Conservation (phyloP, 2,797 vertebrate genomes). For the Darevskia mixta region DNA sequence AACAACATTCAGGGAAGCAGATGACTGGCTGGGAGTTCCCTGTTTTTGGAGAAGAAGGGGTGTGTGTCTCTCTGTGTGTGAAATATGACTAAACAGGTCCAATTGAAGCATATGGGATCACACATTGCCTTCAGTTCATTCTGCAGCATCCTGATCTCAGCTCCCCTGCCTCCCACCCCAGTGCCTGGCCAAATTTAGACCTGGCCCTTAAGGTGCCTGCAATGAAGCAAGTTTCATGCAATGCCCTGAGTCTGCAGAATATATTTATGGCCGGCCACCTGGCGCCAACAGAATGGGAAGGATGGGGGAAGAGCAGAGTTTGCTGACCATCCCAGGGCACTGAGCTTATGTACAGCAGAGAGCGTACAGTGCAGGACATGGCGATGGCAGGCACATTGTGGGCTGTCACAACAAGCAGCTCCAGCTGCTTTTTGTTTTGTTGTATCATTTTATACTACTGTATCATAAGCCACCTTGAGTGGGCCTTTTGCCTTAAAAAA, state of each 20-base stretch:
- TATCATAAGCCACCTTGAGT: neutral
- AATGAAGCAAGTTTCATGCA: constrained; percentile 15
- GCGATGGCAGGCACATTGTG: neutral
- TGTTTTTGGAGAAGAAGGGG: neutral
- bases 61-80: neutral
- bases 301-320: neutral
- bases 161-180: constrained; percentile 56
- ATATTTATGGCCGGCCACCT: constrained; percentile 6
- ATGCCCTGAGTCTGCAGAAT: constrained; percentile 39
- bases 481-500: neutral
- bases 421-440: neutral
- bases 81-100: neutral
- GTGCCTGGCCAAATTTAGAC: constrained; percentile 83
- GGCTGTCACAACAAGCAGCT: neutral
- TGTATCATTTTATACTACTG: neutral
- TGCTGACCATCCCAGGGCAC: neutral
- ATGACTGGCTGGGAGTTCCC: no score
- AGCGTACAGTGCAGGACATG: neutral
- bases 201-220: constrained; percentile 60
- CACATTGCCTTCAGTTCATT: neutral
- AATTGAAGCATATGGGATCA: neutral
- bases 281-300: neutral
- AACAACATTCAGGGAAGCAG: neutral
- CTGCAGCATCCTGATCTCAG: neutral
- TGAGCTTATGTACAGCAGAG: neutral